Evolutionary conservation across 2,113 vertebrate genomes (phyloP).

Genomic region (Balaeniceps rex): DNA sequence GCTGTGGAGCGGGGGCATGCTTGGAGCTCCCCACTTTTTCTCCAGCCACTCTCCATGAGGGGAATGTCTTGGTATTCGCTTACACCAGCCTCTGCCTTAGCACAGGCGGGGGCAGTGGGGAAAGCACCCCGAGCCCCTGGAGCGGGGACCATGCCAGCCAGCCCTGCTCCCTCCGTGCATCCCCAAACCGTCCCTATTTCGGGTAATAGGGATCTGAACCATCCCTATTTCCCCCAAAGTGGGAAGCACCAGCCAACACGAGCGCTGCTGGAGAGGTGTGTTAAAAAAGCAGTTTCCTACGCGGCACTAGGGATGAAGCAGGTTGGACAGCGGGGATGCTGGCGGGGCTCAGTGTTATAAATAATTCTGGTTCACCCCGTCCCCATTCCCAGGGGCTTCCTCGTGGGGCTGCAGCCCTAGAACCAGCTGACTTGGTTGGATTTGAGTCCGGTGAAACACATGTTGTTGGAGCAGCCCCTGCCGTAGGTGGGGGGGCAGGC

Average conservation of each 20-base stretch:
- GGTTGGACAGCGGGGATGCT: not conserved
- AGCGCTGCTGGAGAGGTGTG: not conserved
- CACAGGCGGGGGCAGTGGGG: not conserved
- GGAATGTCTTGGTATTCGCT: not conserved
- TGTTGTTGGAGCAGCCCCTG: conserved; percentile 82
- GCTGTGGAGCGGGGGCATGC: accelerated
- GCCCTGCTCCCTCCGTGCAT: not conserved
- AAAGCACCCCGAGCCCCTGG: accelerated
- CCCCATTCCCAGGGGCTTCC: not conserved
- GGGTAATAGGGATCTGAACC: not conserved
- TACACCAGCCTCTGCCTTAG: not conserved
- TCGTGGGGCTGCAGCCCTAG: not conserved
- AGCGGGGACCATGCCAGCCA: not conserved
- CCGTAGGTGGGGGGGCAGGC: conserved; percentile 83
- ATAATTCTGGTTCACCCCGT: not conserved
- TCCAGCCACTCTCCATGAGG: not conserved
- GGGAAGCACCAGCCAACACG: not conserved
- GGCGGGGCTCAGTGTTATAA: not conserved
- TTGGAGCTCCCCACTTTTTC: not conserved
- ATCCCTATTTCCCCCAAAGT: not conserved
- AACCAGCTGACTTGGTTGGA: conserved; percentile 71
- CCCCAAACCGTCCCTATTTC: not conserved
- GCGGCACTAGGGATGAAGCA: not conserved
- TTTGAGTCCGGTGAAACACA: conserved; percentile 77
- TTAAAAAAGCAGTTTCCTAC: not conserved